Evolutionary conservation across 2,797 vertebrate genomes (phyloP), one percentile per base, ranked within the genome.

Genomic region (Anas bernieri): DNA sequence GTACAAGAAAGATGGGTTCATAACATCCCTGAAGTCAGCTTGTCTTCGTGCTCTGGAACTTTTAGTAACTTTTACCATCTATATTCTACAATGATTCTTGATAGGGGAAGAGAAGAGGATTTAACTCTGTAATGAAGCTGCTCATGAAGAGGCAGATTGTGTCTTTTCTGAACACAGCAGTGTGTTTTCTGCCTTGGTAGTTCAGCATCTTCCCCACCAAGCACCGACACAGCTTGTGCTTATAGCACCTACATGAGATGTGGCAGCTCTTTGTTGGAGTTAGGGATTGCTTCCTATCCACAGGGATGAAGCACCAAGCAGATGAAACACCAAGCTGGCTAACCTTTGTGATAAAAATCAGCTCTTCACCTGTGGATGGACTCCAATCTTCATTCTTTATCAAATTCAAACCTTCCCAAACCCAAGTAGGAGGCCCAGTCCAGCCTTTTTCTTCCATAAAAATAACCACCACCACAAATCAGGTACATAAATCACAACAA

Each of bases 231-330:
- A 48, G 18, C 14, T 37, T 43, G 56, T 41, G 8, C 43, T 41
- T 9, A 3, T 1, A 1, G 18, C 58, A 25, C 2, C 7, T 6
- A 3, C 18, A 6, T 0, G 50, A 28, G 13, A 2, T 8, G 26
- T 0, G 3, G 45, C 82, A 83, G 20, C 15, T 37, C 67, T 58
- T 56, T 48, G 17, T 0, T 0, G 0, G 12, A 86, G 52, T 0
- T 17, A 62, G 41, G 37, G 79, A 9, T 10, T 16, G 0, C 7
- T 86, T 43, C 37, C 30, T 23, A 43, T 21, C 63, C 23, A 2
- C 0, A 0, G 11, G 15, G 5, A 20, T 7, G 10, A 54, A 76
- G 4, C 66, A 75, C 17, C 11, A 46, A 74, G 15, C 13, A 45
- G 43, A 45, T 45, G 10, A 54, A 76, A 4, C 66, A 75, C 17